phyloP scores from a whole-genome alignment of 2,797 vertebrate genomes.

The Pseudomugil gertrudae region DNA sequence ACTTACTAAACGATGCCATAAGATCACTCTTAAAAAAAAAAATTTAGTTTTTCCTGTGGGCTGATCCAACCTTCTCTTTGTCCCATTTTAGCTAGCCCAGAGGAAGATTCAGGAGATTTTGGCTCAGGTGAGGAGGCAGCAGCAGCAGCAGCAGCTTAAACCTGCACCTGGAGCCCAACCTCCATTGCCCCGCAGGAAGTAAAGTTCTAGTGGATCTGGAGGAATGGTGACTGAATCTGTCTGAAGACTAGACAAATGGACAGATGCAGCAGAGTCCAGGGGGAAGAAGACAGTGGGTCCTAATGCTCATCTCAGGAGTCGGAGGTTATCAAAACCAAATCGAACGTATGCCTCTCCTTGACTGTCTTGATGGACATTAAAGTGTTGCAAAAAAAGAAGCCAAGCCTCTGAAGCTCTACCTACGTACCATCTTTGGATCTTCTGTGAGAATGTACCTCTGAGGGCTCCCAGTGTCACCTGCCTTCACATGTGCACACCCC shows the following conservation, averaged over 20 bases:
- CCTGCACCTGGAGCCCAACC: conserved; percentile 86
- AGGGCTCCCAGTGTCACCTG: conserved; percentile 86
- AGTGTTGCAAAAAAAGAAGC: conserved; percentile 76
- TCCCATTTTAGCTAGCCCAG: conserved; percentile 90
- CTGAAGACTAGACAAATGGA: conserved; percentile 82
- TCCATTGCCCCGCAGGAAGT: conserved; percentile 91
- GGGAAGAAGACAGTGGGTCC: conserved; percentile 62
- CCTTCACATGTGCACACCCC: conserved; percentile 65
- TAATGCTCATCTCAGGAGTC: conserved; percentile 76
- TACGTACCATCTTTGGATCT: conserved; percentile 88
- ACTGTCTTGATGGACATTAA: conserved; percentile 71
- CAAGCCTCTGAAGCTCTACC: conserved; percentile 78
- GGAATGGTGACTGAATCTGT: conserved; percentile 68
- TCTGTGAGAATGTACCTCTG: conserved; percentile 92
- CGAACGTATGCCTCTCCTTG: conserved; percentile 65
- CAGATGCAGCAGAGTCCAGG: conserved; percentile 64
- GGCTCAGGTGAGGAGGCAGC: conserved; percentile 97
- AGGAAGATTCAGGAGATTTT: conserved; percentile 99
- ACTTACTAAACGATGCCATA: not conserved
- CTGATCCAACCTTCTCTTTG: not conserved
- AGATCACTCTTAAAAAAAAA: not conserved
- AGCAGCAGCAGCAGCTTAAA: conserved; percentile 94
- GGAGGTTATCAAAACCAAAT: conserved; percentile 62
- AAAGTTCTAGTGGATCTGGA: conserved; percentile 66
- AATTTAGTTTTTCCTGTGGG: not conserved